Base-by-base conservation (phyloP, 2,888 invertebrate species). In the Chirona hameri region DNA sequence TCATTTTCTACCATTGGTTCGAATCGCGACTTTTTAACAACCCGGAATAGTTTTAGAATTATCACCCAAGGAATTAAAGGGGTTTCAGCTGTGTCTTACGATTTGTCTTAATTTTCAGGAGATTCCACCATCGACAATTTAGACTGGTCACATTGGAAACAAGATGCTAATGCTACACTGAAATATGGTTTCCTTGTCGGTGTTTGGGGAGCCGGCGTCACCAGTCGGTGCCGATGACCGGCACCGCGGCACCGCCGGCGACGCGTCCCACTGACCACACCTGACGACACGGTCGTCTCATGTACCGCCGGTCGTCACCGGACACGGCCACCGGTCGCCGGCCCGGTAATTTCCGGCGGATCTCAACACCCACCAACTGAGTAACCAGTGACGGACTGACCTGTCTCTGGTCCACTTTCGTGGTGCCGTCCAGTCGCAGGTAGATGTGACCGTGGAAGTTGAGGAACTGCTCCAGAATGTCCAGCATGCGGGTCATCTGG, bases 401-500 rank as follows among this genome's bases (percentile, higher is more conserved):
- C 91, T 98, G 98, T 87, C 98, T 90, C 87, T 95, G 95, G 87
- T 99, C 99, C 48, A 99, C 95, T 87, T 93, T 93, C 21, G 99
- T 99, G 80, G 96, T 93, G 84, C 99, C 99, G 90, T 99, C 99
- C 85, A 99, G 91, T 81, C 98, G 91, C 87, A 99, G 91, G 90
- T 99, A 99, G 85, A 97, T 94, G 88, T 98, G 96, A 1, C 98
- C 98, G 89, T 98, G 98, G 89, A 95, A 94, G 88, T 96, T 97
- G 81, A 99, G 93, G 90, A 99, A 99, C 79, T 94, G 93, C 90
- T 99, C 99, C 76, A 99, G 91, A 84, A 99, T 95, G 89, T 99
- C 99, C 87, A 99, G 90, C 97, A 99, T 99, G 88, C 95, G 93
- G 24, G 99, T 98, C 99, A 99, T 99, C 91, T 99, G 99, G 29